phyloP scores from a whole-genome alignment of 2,113 vertebrate genomes.

The Marmota flaviventris region DNA sequence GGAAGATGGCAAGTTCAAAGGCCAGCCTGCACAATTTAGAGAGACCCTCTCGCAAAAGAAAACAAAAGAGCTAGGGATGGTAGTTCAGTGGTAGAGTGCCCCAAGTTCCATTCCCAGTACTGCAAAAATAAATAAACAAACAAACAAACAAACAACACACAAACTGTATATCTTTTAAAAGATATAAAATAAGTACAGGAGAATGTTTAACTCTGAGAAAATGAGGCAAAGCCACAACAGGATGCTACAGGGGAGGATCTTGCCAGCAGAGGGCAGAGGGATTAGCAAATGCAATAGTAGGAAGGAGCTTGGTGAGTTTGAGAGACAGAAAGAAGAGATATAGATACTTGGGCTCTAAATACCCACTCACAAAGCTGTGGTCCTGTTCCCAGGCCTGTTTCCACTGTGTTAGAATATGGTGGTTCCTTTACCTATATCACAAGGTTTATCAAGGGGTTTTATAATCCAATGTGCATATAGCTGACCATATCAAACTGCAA shows the following conservation, averaged over 20 bases:
- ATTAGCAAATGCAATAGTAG: background rate
- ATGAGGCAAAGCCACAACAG: background rate
- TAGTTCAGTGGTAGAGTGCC: too few relatives aligned
- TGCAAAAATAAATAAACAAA: too few relatives aligned
- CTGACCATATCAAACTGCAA: background rate
- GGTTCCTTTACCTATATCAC: background rate
- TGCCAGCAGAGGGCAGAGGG: background rate
- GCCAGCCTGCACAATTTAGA: too few relatives aligned
- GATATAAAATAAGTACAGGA: background rate
- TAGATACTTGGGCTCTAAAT: background rate
- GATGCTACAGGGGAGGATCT: background rate
- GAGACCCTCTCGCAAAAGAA: too few relatives aligned
- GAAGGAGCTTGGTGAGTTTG: background rate
- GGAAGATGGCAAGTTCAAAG: too few relatives aligned
- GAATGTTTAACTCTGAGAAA: background rate
- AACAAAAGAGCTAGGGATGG: too few relatives aligned
- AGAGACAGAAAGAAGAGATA: background rate
- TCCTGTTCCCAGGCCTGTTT: background rate
- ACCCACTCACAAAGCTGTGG: background rate
- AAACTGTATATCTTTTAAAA: background rate
- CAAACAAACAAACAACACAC: background rate
- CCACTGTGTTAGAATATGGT: background rate
- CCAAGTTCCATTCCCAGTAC: too few relatives aligned
- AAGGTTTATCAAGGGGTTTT: background rate
- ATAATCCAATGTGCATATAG: background rate